A percentile compares a stretch with the other conserved stretches of the same genome.
phyloP scores from a whole-genome alignment of 2,113 vertebrate genomes.

The Vicugna pacos region DNA sequence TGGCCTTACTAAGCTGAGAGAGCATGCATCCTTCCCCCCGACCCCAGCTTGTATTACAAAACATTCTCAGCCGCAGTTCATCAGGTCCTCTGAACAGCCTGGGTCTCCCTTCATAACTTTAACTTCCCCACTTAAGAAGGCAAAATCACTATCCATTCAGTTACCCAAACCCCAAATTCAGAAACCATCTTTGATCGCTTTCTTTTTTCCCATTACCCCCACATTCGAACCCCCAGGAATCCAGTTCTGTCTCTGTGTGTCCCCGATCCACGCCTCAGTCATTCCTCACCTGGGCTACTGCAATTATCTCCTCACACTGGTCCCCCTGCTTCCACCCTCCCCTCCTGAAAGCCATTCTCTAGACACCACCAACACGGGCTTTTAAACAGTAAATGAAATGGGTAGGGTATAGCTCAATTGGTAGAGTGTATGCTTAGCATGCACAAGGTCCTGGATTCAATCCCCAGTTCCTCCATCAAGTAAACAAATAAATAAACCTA shows the following conservation, averaged over 20 bases:
- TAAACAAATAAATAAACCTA: too few relatives aligned
- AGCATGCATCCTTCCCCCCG: neutral
- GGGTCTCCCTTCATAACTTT: neutral
- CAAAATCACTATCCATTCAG: neutral
- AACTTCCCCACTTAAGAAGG: neutral
- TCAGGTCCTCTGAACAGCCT: neutral
- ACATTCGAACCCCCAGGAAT: neutral
- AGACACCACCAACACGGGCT: neutral
- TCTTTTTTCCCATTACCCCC: neutral
- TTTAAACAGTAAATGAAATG: too few relatives aligned
- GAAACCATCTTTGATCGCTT: neutral
- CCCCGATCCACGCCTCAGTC: neutral
- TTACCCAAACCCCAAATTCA: neutral
- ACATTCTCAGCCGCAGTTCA: neutral
- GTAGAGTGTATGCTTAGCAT: too few relatives aligned
- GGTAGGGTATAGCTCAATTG: too few relatives aligned
- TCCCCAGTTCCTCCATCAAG: too few relatives aligned
- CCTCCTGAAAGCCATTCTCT: neutral
- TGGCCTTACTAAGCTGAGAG: neutral
- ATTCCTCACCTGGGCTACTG: neutral
- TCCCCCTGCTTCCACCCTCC: neutral
- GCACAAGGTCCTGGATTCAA: too few relatives aligned
- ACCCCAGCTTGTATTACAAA: neutral
- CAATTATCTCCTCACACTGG: neutral
- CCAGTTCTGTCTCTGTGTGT: neutral